Evolutionary conservation across 2,797 vertebrate genomes (phyloP).

Genomic region (Lacerta agilis): DNA sequence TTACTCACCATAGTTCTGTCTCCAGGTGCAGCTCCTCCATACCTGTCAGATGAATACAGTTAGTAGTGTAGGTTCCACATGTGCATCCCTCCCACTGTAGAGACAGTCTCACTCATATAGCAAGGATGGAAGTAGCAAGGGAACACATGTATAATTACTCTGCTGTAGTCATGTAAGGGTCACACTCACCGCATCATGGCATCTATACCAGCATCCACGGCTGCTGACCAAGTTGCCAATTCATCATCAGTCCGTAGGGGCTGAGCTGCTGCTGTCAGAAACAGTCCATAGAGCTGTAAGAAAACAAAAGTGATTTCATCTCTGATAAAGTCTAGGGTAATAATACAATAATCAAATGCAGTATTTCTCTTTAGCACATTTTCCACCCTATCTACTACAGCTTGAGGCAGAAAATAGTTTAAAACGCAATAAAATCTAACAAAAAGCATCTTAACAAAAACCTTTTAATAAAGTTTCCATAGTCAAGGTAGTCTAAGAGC

Average conservation of each 20-base stretch:
- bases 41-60: slow-evolving; percentile 75
- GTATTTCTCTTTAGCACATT: not conserved
- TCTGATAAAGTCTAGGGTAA: not conserved
- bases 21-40: slow-evolving; percentile 89
- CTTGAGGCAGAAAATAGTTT: not conserved
- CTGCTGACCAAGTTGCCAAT: slow-evolving; percentile 82
- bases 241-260: slow-evolving; percentile 74
- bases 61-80: not conserved
- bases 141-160: not conserved
- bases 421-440: not conserved
- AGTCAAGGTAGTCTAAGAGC: not conserved
- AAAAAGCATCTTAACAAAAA: not conserved
- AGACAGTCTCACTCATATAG: not conserved
- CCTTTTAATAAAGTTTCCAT: not conserved
- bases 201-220: slow-evolving; percentile 88
- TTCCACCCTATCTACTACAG: not conserved
- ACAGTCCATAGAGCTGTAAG: slow-evolving; percentile 91
- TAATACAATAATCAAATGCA: not conserved
- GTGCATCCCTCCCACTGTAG: not conserved
- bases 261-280: slow-evolving; percentile 87
- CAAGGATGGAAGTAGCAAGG: not conserved
- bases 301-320: slow-evolving; percentile 5
- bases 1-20: slow-evolving; percentile 93
- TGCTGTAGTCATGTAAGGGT: not conserved
- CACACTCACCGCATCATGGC: slow-evolving; percentile 87